Conservation (phyloP, 2,113 vertebrate species). For the Taurulus bubalis region DNA sequence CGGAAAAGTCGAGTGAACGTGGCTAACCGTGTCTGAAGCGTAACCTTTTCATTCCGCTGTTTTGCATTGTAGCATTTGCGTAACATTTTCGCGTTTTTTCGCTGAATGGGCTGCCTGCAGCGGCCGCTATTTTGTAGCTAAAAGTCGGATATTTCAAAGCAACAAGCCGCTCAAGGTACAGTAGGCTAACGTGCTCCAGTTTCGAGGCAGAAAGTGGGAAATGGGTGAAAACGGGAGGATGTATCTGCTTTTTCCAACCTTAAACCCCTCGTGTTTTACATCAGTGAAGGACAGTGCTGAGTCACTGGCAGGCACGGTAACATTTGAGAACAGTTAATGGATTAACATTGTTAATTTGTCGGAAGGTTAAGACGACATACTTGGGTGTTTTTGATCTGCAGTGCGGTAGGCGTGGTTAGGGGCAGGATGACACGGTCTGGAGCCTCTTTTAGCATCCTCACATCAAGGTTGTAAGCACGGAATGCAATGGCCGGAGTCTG, state of each 20-base stretch:
- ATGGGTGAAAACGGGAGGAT: background rate
- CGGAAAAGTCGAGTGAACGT: conserved; percentile 44
- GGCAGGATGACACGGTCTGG: conserved; percentile 51
- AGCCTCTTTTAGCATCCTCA: conserved; percentile 71
- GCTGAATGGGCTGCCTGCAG: conserved; percentile 24
- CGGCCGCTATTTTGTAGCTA: conserved; percentile 11
- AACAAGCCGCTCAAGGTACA: conserved; percentile 23
- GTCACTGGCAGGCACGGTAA: conserved; percentile 4
- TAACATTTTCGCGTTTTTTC: conserved; percentile 2
- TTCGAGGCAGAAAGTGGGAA: conserved; percentile 27
- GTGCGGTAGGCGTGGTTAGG: conserved; percentile 81
- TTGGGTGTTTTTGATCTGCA: conserved; percentile 79
- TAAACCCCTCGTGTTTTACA: background rate
- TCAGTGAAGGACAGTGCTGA: conserved; percentile 25
- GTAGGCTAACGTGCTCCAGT: conserved; percentile 40
- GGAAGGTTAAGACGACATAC: conserved; percentile 38
- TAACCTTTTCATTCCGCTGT: background rate
- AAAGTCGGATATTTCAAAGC: conserved; percentile 36
- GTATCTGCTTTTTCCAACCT: background rate
- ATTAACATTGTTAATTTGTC: conserved; percentile 18
- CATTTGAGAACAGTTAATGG: background rate
- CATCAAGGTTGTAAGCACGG: conserved; percentile 29
- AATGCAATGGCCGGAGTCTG: conserved; percentile 40
- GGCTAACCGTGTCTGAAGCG: conserved; percentile 27
- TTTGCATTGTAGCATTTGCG: background rate